Conservation (phyloP, 2,113 vertebrate species). For the Zosterops japonicus region DNA sequence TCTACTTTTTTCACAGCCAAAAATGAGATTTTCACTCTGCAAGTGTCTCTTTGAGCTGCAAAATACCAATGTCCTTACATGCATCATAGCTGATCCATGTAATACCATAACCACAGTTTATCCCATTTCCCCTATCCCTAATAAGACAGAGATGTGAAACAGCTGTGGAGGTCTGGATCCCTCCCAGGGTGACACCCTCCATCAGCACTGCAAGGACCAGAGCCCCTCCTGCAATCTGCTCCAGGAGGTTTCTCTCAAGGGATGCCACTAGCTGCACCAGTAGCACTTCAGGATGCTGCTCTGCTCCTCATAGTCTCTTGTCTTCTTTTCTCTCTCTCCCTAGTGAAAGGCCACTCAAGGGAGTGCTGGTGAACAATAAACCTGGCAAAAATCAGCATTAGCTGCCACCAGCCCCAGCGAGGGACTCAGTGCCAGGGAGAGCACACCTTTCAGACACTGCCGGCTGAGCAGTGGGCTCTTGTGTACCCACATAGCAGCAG, state of each 20-base stretch:
- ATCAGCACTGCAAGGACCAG: not conserved
- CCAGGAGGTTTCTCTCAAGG: accelerated
- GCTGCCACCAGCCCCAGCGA: not conserved
- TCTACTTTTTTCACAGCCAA: not conserved
- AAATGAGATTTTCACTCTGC: not conserved
- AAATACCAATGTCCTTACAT: conserved; percentile 37
- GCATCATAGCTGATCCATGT: conserved; percentile 30
- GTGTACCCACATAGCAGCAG: not conserved
- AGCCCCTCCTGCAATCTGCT: not conserved
- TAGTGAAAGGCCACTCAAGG: not conserved
- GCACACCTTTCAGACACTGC: not conserved
- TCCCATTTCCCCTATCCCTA: not conserved
- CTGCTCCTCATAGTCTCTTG: not conserved
- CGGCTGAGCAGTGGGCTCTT: not conserved
- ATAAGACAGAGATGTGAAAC: conserved; percentile 20
- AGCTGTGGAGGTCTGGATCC: conserved; percentile 20
- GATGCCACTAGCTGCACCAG: not conserved
- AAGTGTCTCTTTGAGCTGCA: not conserved
- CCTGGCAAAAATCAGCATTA: not conserved
- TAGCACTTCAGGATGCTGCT: accelerated
- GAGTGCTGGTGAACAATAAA: not conserved
- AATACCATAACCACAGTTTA: not conserved
- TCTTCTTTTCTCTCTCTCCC: not conserved
- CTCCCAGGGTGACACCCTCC: conserved; percentile 17
- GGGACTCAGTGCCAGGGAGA: not conserved